These are phyloP conservation scores for Toxotes jaculatrix DNA, from an alignment of 2,113 vertebrate genomes.

Conservation along the genomic window DNA sequence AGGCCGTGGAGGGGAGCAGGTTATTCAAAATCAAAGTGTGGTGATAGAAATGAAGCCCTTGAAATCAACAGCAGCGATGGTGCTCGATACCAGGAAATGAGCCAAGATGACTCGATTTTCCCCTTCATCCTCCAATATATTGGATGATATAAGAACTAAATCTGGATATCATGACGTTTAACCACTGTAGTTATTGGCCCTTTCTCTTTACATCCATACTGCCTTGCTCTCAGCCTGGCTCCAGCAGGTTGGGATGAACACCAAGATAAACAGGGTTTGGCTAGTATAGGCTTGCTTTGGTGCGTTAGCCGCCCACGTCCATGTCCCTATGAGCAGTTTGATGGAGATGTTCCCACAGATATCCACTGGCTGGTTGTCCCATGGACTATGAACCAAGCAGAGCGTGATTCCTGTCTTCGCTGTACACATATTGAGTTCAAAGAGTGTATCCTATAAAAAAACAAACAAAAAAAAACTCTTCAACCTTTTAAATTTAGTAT, in stretches of 20 bases:
- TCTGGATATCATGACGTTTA: constrained; percentile 13
- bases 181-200: neutral
- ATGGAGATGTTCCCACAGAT: constrained; percentile 73
- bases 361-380: constrained; percentile 29
- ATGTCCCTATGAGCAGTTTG: constrained; percentile 51
- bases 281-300: constrained; percentile 53
- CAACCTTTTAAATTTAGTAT: neutral
- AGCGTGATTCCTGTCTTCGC: constrained; percentile 19
- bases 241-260: constrained; percentile 58
- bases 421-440: neutral
- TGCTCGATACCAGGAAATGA: neutral
- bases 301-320: constrained; percentile 61
- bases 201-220: neutral
- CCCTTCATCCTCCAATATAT: neutral
- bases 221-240: constrained; percentile 4
- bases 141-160: neutral
- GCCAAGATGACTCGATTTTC: neutral
- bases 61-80: neutral
- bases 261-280: constrained; percentile 72
- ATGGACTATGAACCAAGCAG: constrained; percentile 28
- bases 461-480: neutral
- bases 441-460: neutral
- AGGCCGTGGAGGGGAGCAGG: neutral
- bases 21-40: neutral
- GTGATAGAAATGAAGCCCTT: neutral